These are phyloP conservation scores for Dryas iulia DNA, from an alignment of 1,140 invertebrate species.

Conservation along the genomic window DNA sequence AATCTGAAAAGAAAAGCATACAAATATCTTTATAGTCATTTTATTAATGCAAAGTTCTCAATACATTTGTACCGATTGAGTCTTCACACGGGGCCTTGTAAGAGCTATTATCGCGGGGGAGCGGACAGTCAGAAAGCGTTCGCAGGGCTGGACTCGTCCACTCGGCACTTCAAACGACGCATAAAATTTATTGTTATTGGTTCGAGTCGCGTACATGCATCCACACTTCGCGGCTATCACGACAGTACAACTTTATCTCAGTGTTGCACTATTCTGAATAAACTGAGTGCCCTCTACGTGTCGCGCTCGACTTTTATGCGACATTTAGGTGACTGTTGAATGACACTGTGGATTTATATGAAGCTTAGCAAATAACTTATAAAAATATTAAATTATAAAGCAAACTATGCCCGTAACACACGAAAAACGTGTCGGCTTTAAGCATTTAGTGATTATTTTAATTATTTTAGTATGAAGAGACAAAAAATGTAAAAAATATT, in stretches of 20 bases:
- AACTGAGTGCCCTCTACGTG: constrained; percentile 39
- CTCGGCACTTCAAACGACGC: constrained; percentile 73
- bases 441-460: too few relatives aligned
- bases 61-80: constrained; percentile 26
- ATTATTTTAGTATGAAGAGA: too few relatives aligned
- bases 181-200: constrained; percentile 79
- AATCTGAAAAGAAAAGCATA: neutral
- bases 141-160: constrained; percentile 39
- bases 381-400: neutral
- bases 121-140: constrained; percentile 30
- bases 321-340: constrained; percentile 34
- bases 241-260: constrained; percentile 72
- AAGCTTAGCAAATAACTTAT: neutral
- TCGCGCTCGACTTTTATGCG: constrained; percentile 41
- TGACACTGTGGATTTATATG: constrained; percentile 35
- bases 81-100: constrained; percentile 21
- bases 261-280: constrained; percentile 63
- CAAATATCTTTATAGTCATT: constrained; percentile 9
- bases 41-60: constrained; percentile 10
- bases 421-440: too few relatives aligned
- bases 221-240: constrained; percentile 77
- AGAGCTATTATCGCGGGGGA: constrained; percentile 22
- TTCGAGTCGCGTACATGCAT: constrained; percentile 73
- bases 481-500: too few relatives aligned
- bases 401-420: neutral